These are phyloP conservation scores for Morus bassanus DNA, from an alignment of 2,797 vertebrate species.

Conservation along the genomic window DNA sequence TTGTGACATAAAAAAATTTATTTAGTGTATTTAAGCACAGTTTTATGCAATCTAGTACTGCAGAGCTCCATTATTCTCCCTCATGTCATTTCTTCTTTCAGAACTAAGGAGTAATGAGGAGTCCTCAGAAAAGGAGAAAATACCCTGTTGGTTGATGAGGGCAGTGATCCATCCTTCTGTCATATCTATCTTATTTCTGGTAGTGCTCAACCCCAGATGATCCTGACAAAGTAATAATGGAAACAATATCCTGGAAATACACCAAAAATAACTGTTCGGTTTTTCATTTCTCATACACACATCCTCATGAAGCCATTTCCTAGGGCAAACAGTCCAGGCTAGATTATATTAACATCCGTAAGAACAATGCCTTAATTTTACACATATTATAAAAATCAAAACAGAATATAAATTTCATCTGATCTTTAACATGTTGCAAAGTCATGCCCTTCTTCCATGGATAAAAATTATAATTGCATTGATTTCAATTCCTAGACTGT, in stretches of 20 bases:
- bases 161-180: constrained; percentile 40
- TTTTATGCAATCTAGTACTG: background rate
- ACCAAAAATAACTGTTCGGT: background rate
- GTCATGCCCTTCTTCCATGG: background rate
- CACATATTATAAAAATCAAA: background rate
- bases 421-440: background rate
- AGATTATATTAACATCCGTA: background rate
- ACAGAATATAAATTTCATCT: background rate
- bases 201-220: background rate
- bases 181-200: background rate
- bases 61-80: background rate
- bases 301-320: background rate
- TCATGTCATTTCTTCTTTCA: background rate
- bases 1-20: background rate
- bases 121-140: background rate
- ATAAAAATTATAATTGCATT: background rate
- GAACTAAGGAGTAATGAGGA: background rate
- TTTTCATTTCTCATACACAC: background rate
- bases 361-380: background rate
- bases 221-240: background rate
- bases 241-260: background rate
- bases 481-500: background rate
- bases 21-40: background rate
- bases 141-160: background rate
- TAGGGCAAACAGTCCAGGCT: background rate